phyloP scores from a whole-genome alignment of 1,140 invertebrate species.

The Trichogramma pretiosum region DNA sequence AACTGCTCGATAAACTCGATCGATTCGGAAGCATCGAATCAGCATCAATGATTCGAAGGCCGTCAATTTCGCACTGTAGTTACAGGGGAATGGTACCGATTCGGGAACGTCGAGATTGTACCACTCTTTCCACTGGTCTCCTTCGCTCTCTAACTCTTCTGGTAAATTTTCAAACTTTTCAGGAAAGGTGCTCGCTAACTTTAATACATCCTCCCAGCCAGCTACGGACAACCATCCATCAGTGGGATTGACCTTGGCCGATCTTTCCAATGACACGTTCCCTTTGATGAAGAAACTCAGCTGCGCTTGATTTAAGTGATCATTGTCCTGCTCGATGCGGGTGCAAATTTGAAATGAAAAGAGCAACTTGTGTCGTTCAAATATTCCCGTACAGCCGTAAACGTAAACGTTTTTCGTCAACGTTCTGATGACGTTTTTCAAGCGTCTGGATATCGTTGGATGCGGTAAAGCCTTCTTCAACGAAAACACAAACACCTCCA shows the following conservation, averaged over 20 bases:
- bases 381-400: constrained; percentile 84
- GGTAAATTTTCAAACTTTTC: constrained; percentile 57
- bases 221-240: constrained; percentile 55
- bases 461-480: constrained; percentile 71
- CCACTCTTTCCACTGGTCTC: constrained; percentile 72
- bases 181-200: constrained; percentile 60
- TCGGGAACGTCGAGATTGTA: constrained; percentile 73
- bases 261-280: constrained; percentile 65
- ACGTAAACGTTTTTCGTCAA: constrained; percentile 80
- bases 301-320: constrained; percentile 55
- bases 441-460: constrained; percentile 56
- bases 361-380: constrained; percentile 81
- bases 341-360: constrained; percentile 85
- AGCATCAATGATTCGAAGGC: constrained; percentile 71
- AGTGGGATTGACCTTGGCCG: constrained; percentile 55
- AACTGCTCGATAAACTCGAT: constrained; percentile 73
- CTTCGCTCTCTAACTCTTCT: constrained; percentile 53
- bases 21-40: constrained; percentile 75
- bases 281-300: constrained; percentile 89
- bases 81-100: constrained; percentile 54
- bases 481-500: constrained; percentile 65
- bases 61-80: constrained; percentile 56
- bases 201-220: constrained; percentile 74
- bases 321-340: constrained; percentile 64
- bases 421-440: constrained; percentile 73